These are phyloP conservation scores for Polypterus senegalus DNA, from an alignment of 2,113 vertebrate genomes.

Conservation along the genomic window DNA sequence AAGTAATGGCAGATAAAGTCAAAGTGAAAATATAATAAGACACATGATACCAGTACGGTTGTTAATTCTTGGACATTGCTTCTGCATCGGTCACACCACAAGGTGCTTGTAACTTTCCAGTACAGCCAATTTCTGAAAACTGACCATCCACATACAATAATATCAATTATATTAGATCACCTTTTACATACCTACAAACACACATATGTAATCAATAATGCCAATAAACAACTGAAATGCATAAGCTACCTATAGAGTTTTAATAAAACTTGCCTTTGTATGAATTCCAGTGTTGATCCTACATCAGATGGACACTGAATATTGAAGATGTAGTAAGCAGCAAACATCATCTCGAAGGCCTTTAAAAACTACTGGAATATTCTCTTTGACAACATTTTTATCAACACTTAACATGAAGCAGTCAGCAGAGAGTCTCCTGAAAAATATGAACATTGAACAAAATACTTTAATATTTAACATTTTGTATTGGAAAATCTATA, in stretches of 20 bases:
- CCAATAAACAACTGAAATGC: too few relatives aligned
- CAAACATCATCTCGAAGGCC: constrained; percentile 18
- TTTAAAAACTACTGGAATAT: constrained; percentile 8
- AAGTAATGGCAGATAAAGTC: too few relatives aligned
- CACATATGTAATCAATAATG: too few relatives aligned
- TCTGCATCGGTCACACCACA: too few relatives aligned
- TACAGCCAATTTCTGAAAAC: too few relatives aligned
- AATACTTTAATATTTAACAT: too few relatives aligned
- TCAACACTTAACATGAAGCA: constrained; percentile 18
- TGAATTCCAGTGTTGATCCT: constrained; percentile 21
- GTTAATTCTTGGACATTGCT: too few relatives aligned
- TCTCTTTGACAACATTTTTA: constrained; percentile 13
- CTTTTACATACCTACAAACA: neutral
- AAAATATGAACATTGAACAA: neutral
- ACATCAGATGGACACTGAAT: constrained; percentile 14
- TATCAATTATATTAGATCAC: neutral
- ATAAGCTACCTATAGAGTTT: neutral
- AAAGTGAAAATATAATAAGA: too few relatives aligned
- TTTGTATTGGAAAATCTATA: too few relatives aligned
- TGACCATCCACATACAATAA: neutral
- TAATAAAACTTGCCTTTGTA: constrained; percentile 17
- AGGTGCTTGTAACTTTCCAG: too few relatives aligned
- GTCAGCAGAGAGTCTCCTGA: constrained; percentile 8
- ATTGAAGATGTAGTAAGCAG: constrained; percentile 18
- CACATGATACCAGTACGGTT: too few relatives aligned